phyloP scores from a whole-genome alignment of 1,140 invertebrate genomes.

The Drosophila eugracilis region DNA sequence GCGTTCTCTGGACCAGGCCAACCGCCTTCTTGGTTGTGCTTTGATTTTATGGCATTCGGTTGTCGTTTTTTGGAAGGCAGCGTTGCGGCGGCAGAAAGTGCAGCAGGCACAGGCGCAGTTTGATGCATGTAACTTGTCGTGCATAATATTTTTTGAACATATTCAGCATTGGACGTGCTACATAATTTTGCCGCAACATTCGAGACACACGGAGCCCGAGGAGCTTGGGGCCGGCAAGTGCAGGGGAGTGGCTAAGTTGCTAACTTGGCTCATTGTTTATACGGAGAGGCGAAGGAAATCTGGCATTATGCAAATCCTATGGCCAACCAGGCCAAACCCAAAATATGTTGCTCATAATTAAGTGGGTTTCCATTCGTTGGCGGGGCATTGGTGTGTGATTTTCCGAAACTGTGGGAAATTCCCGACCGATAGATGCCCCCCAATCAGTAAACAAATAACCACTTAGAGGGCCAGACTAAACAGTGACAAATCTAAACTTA shows the following conservation, averaged over 20 bases:
- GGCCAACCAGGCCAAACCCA: slow-evolving; percentile 48
- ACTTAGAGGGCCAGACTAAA: slow-evolving; percentile 52
- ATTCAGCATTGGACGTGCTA: slow-evolving; percentile 74
- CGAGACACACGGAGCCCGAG: slow-evolving; percentile 27
- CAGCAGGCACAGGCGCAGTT: slow-evolving; percentile 60
- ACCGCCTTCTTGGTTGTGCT: slow-evolving; percentile 59
- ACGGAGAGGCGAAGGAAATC: slow-evolving; percentile 33
- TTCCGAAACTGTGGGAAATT: slow-evolving; percentile 43
- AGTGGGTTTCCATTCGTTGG: slow-evolving; percentile 11
- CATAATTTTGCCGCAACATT: slow-evolving; percentile 62
- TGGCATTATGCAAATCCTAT: slow-evolving; percentile 48
- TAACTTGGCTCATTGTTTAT: slow-evolving; percentile 48
- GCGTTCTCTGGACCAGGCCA: slow-evolving; percentile 17
- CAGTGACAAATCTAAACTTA: slow-evolving; percentile 61
- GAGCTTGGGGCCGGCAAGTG: slow-evolving; percentile 12
- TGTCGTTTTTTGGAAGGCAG: slow-evolving; percentile 45
- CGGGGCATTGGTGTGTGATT: not conserved
- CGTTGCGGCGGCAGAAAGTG: slow-evolving; percentile 2
- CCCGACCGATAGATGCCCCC: not conserved
- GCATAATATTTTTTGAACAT: slow-evolving; percentile 72
- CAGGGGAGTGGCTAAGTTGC: slow-evolving; percentile 56
- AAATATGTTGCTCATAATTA: slow-evolving; percentile 50
- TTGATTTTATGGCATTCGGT: slow-evolving; percentile 73
- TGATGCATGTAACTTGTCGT: slow-evolving; percentile 79
- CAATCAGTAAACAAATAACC: slow-evolving; percentile 25